phyloP scores from a whole-genome alignment of 2,113 vertebrate genomes.

The Morphnarchus princeps region DNA sequence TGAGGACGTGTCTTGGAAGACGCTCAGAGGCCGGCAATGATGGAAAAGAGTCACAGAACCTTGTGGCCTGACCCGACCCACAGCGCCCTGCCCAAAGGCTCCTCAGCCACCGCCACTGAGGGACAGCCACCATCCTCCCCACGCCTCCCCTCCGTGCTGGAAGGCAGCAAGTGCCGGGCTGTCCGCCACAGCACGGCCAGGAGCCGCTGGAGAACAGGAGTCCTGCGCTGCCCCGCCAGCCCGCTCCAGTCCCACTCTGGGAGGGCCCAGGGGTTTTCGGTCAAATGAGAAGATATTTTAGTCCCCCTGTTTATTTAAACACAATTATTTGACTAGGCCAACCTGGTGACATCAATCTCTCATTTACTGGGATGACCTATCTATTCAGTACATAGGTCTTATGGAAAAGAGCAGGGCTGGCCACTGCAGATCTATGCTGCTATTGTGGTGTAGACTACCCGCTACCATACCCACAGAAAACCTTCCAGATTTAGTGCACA shows the following conservation, averaged over 20 bases:
- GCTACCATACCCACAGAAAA: not conserved
- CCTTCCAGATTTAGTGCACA: not conserved
- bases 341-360: not conserved
- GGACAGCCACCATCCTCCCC: no score
- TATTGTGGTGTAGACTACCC: not conserved
- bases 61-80: not conserved
- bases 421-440: not conserved
- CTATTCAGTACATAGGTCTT: not conserved
- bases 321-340: not conserved
- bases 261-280: not conserved
- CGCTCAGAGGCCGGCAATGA: not conserved
- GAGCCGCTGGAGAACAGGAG: fast-evolving
- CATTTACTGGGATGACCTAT: not conserved
- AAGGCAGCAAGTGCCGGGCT: not conserved
- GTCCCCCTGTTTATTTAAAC: not conserved
- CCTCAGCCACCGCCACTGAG: no score
- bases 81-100: not conserved
- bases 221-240: not conserved
- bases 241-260: no score
- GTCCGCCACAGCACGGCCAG: no score
- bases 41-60: not conserved
- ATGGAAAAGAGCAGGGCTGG: not conserved
- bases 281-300: not conserved
- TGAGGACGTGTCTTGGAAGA: not conserved
- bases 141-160: fast-evolving